These are phyloP conservation scores for Gonioctena quinquepunctata DNA, from an alignment of 1,140 invertebrate species.

Conservation along the genomic window DNA sequence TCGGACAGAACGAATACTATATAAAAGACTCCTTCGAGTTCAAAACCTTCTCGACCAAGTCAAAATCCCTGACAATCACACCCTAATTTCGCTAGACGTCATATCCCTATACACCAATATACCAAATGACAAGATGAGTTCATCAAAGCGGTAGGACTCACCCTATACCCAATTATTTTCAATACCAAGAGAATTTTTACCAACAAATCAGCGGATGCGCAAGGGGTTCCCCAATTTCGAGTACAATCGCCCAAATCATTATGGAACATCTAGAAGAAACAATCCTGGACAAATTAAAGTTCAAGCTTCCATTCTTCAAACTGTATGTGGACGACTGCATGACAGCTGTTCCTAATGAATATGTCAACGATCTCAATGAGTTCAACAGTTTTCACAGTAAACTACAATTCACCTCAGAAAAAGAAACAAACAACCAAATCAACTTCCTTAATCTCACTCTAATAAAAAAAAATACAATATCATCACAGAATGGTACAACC, in stretches of 20 bases:
- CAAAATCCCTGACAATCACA: not conserved
- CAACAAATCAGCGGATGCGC: constrained; percentile 15
- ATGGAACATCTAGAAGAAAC: no score
- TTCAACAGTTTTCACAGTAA: not conserved
- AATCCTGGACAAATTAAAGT: no score
- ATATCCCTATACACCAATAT: constrained; percentile 10
- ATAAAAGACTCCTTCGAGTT: not conserved
- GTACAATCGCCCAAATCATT: not conserved
- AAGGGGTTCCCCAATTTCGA: constrained; percentile 21
- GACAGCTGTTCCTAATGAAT: no score
- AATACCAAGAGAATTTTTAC: constrained; percentile 5
- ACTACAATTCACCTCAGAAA: not conserved
- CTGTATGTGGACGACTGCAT: no score
- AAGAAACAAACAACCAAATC: constrained; percentile 2
- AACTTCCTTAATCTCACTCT: constrained; percentile 1
- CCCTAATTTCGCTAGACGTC: constrained; percentile 5
- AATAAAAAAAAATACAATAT: not conserved
- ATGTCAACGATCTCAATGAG: no score
- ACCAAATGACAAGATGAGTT: constrained; percentile 9
- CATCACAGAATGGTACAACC: not conserved
- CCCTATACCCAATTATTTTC: constrained; percentile 1
- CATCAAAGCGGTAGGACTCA: not conserved
- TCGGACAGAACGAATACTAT: not conserved
- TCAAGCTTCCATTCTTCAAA: no score
- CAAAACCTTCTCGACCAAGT: constrained; percentile 2